These are phyloP conservation scores for Lanistes nyassanus DNA, from an alignment of 1,140 invertebrate species.

Conservation along the genomic window DNA sequence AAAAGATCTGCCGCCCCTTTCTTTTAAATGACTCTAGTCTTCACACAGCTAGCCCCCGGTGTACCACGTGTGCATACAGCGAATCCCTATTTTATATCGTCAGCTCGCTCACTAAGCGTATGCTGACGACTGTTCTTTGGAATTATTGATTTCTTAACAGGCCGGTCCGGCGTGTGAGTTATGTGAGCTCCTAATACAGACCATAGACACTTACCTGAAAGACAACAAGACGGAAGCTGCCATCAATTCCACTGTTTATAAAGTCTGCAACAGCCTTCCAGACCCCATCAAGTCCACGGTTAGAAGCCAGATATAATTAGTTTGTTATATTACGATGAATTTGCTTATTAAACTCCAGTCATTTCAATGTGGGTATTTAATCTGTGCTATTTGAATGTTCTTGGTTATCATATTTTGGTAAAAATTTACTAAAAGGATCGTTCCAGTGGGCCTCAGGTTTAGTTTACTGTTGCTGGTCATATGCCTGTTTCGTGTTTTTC, in stretches of 20 bases:
- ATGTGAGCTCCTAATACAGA: conserved; percentile 32
- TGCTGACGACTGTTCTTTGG: neutral
- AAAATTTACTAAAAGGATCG: no score
- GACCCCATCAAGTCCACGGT: conserved; percentile 20
- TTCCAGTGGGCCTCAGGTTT: neutral
- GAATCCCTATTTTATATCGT: no score
- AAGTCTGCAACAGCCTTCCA: conserved; percentile 28
- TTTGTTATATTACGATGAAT: neutral
- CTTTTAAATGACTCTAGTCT: no score
- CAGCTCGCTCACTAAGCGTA: no score
- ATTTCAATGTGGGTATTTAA: neutral
- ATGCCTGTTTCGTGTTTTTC: no score
- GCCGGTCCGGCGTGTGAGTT: conserved; percentile 20
- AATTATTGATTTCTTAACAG: neutral
- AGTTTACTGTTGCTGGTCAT: neutral
- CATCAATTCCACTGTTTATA: conserved; percentile 33
- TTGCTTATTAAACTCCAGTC: neutral
- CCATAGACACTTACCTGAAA: conserved; percentile 26
- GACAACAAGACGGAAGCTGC: conserved; percentile 28
- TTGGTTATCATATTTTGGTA: neutral
- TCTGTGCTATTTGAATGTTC: neutral
- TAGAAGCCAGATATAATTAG: neutral
- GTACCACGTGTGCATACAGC: no score
- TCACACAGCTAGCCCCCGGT: no score
- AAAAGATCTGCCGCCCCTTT: no score